Evolutionary conservation across 1,140 invertebrate genomes (phyloP).

Genomic region (Tachypleus tridentatus): DNA sequence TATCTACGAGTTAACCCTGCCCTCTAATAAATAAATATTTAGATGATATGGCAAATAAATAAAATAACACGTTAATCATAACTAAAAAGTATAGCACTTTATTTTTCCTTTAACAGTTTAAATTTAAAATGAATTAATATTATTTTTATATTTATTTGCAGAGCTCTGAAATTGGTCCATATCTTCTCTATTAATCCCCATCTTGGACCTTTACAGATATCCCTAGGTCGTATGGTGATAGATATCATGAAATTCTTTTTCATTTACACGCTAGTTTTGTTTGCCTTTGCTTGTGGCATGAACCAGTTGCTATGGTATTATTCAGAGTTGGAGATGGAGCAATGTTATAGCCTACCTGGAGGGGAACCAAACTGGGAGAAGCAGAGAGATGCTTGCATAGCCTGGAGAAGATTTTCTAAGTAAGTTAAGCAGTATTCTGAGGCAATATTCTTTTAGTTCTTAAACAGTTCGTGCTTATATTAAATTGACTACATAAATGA

Average conservation of each 20-base stretch:
- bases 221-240: constrained; percentile 91
- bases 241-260: constrained; percentile 98
- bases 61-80: too few species aligned
- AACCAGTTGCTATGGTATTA: constrained; percentile 89
- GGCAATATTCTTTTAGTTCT: too few species aligned
- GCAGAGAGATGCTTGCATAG: constrained; percentile 70
- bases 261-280: constrained; percentile 84
- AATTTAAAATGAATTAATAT: background rate
- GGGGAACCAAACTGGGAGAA: constrained; percentile 55
- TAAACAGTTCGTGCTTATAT: too few species aligned
- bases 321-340: constrained; percentile 78
- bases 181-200: constrained; percentile 99
- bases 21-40: too few species aligned
- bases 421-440: constrained; percentile 34
- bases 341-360: constrained; percentile 53
- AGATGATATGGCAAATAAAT: too few species aligned
- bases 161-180: constrained; percentile 93
- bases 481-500: too few species aligned
- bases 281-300: constrained; percentile 90
- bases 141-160: constrained; percentile 30
- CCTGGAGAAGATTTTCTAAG: constrained; percentile 86
- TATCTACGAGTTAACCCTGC: too few species aligned
- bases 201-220: constrained; percentile 93
- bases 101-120: too few species aligned
- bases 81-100: too few species aligned